A percentile compares a stretch with the other conserved stretches of the same genome.
phyloP scores from a whole-genome alignment of 2,113 vertebrate genomes.

The Nothobranchius furzeri region DNA sequence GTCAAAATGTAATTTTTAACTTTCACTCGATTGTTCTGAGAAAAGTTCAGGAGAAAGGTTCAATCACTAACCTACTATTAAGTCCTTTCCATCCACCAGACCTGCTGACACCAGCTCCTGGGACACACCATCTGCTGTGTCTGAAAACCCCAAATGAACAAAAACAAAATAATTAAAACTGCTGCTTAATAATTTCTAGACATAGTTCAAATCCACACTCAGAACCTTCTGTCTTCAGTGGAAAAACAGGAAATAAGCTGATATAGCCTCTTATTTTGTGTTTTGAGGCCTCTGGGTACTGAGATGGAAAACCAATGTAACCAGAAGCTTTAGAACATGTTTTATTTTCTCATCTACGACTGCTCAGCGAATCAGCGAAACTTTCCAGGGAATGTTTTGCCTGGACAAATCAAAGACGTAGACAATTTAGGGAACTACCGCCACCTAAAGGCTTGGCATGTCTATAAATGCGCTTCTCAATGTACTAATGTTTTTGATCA shows the following conservation, averaged over 20 bases:
- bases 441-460: no score
- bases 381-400: no score
- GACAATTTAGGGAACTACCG: no score
- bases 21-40: not conserved
- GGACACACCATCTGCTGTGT: constrained; percentile 97
- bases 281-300: not conserved
- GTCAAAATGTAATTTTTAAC: not conserved
- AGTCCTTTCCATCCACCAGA: constrained; percentile 93
- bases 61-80: constrained; percentile 90
- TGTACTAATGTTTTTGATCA: no score
- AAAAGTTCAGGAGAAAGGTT: not conserved
- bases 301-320: not conserved
- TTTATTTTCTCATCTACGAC: not conserved
- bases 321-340: not conserved
- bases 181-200: not conserved
- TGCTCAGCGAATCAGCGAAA: not conserved
- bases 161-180: not conserved
- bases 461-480: no score
- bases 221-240: not conserved
- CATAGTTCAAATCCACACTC: not conserved
- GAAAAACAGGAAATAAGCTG: not conserved
- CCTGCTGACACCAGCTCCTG: constrained; percentile 98
- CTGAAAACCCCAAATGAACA: constrained; percentile 65
- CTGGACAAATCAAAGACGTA: no score
- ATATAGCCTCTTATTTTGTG: not conserved